Evolutionary conservation across 2,797 vertebrate species (phyloP), one percentile per base, ranked within the genome.

Genomic region (Clamator glandarius): DNA sequence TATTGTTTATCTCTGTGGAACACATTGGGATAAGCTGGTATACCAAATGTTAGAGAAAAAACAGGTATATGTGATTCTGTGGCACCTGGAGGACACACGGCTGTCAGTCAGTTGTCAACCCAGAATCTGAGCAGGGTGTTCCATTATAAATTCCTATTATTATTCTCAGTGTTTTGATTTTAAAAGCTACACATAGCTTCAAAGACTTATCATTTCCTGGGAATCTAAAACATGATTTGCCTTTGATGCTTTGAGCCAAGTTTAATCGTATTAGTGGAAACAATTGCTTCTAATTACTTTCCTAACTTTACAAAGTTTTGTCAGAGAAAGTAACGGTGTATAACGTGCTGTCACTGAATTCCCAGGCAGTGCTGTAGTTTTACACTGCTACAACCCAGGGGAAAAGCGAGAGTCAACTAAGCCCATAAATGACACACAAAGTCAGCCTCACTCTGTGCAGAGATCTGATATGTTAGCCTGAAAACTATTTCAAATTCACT

Each of bases 1-100:
- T 89, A 76, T 57, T 94, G 75, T 95, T 95, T 91, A 94, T 94
- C 87, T 96, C 88, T 44, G 25, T 58, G 66, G 51, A 92, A 84
- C 66, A 90, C 39, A 88, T 55, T 88, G 87, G 85, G 59, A 86
- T 81, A 92, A 88, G 66, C 62, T 90, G 73, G 50, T 78, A 80
- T 18, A 72, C 39, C 35, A 74, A 78, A 84, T 48, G 58, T 50
- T 84, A 62, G 11, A 92, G 77, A 90, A 94, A 91, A 88, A 63
- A 69, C 29, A 78, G 85, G n/a, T 75, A 51, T 78, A 90, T 69
- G 86, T 79, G 85, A 94, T 91, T 88, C 73, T 84, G 55, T 76
- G 69, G 85, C 73, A 95, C 55, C n/a, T 70, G 26, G 58, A 92
- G 76, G 83, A 90, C 78, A 87, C 70, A 52, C 9, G 12, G 46